Conservation (phyloP, 2,113 vertebrate genomes). For the Brachypteracias leptosomus region DNA sequence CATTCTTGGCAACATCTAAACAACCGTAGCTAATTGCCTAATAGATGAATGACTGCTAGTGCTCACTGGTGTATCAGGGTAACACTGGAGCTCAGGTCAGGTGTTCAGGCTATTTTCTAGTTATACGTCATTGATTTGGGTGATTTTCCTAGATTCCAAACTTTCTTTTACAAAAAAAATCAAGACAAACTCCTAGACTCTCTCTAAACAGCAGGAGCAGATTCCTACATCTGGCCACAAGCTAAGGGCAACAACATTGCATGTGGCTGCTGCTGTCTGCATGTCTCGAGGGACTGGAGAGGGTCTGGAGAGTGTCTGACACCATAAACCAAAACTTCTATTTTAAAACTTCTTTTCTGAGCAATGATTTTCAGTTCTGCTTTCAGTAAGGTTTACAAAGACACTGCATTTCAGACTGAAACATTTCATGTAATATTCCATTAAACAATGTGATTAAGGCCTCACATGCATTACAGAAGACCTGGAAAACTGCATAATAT, state of each 20-base stretch:
- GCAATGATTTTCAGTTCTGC: background rate
- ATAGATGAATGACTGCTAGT: background rate
- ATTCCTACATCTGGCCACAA: background rate
- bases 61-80: background rate
- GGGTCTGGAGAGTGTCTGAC: too few relatives aligned
- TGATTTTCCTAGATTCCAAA: background rate
- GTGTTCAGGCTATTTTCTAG: background rate
- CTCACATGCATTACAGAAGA: background rate
- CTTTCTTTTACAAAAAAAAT: background rate
- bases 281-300: background rate
- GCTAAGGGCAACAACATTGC: background rate
- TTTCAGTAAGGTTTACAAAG: background rate
- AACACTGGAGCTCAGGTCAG: background rate
- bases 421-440: background rate
- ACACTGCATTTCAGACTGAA: background rate
- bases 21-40: background rate
- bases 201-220: background rate
- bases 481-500: background rate
- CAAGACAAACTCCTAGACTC: background rate
- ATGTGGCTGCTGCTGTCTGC: background rate
- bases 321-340: background rate
- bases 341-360: background rate
- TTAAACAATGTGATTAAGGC: background rate
- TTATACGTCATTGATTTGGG: background rate
- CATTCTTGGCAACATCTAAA: background rate